A percentile compares a stretch with the other conserved stretches of the same genome.
Conservation (phyloP, 2,113 vertebrate genomes). For the Miniopterus natalensis region DNA sequence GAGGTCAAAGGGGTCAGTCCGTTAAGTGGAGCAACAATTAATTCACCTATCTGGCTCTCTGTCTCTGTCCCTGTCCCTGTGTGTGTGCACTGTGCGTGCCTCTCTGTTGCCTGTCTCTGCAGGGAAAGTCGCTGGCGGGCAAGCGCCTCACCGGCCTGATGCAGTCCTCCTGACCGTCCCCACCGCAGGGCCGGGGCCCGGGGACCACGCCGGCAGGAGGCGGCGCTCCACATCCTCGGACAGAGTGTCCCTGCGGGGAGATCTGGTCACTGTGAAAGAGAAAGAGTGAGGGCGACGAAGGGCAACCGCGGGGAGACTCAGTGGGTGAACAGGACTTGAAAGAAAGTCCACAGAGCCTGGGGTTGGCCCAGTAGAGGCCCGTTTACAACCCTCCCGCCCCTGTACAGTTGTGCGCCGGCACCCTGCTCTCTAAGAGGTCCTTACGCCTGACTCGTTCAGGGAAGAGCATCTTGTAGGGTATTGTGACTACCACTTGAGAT, state of each 20-base stretch:
- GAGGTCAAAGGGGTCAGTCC: background rate
- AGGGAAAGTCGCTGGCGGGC: conserved; percentile 97
- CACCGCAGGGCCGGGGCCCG: conserved; percentile 16
- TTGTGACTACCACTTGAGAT: background rate
- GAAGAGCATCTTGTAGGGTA: conserved; percentile 34
- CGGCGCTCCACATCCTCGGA: conserved; percentile 68
- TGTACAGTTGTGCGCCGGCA: conserved; percentile 71
- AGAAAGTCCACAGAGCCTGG: background rate
- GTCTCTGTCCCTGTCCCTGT: conserved; percentile 79
- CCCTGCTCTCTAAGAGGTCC: conserved; percentile 67
- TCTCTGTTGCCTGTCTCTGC: conserved; percentile 78
- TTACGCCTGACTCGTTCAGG: conserved; percentile 58
- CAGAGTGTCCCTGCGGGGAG: conserved; percentile 79
- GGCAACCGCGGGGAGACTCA: conserved; percentile 43
- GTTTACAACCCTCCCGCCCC: conserved; percentile 75
- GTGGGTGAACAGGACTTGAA: conserved; percentile 32
- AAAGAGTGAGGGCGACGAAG: conserved; percentile 59
- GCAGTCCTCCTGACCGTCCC: conserved; percentile 95
- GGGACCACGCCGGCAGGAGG: conserved; percentile 61
- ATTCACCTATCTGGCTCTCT: conserved; percentile 74
- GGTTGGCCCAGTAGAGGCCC: background rate
- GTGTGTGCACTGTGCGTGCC: conserved; percentile 20
- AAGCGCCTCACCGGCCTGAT: conserved; percentile 98
- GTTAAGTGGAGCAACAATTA: conserved; percentile 1
- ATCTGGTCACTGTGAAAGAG: conserved; percentile 80